Evolutionary conservation across 2,113 vertebrate genomes (phyloP).

Genomic region (Sturnira hondurensis): DNA sequence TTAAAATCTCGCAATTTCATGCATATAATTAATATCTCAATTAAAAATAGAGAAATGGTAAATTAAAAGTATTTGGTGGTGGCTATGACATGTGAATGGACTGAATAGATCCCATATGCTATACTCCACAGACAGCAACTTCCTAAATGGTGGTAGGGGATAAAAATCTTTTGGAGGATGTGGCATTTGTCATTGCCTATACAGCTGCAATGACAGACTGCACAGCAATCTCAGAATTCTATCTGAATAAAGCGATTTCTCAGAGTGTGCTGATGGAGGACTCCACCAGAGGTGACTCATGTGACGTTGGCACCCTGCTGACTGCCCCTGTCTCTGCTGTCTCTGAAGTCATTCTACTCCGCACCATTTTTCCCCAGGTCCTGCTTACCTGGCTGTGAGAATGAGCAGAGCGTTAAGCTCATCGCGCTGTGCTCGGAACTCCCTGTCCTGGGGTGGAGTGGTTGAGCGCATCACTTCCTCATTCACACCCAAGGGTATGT

Average conservation of each 20-base stretch:
- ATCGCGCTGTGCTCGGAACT: background rate
- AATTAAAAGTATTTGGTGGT: background rate
- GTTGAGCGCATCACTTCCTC: background rate
- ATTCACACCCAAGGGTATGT: background rate
- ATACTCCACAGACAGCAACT: background rate
- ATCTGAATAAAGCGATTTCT: background rate
- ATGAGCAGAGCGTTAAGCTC: background rate
- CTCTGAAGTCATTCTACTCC: background rate
- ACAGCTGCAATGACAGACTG: background rate
- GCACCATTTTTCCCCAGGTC: background rate
- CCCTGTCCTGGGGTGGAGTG: background rate
- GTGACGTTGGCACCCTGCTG: background rate
- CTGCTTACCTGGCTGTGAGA: fast-evolving
- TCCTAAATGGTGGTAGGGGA: background rate
- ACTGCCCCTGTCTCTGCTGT: too few relatives aligned
- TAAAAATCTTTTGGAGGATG: background rate
- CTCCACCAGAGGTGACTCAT: too few relatives aligned
- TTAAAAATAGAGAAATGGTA: background rate
- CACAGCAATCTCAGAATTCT: background rate
- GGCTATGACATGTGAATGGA: background rate
- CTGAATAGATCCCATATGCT: background rate
- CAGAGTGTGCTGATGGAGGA: background rate
- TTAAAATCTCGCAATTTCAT: background rate
- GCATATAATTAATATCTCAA: background rate
- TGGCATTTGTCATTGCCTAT: background rate